Base-by-base conservation (phyloP, 1,140 invertebrate genomes). In the Caenorhabditis brenneri region DNA sequence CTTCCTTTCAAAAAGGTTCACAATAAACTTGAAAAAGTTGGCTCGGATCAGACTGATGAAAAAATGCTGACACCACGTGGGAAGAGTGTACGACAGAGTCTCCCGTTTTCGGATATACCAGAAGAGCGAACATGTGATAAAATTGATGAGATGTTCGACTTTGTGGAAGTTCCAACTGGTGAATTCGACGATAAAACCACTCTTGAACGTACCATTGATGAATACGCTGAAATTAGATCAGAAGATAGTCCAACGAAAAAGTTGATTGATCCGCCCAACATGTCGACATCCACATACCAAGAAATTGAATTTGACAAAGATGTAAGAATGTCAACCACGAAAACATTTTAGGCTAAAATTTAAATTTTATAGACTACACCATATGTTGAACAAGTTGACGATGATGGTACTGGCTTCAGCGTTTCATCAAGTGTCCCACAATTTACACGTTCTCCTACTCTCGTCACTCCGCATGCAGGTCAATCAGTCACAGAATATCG, bases 71-170 rank as follows among this genome's bases (percentile, higher is more conserved):
- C 65, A 15, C 36, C 65, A 24, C 16, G 65, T 10, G n/a, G 3
- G 1, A 74, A 24, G 24, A 9, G 36, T 1, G n/a, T 27, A 3
- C 33, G 65, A 36, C 65, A 74, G 10, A 74, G 65, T 74, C 36
- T 74, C n/a, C 65, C 65, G 7, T 74, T 74, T 27, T 74, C 65
- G 24, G 65, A 74, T 46, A 74, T 74, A 46, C 65, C 65, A 27
- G 65, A 74, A 42, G 65, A 74, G n/a, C 65, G 65, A 24, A 74
- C 65, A 10, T 74, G 65, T 74, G 65, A 74, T 46, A 74, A 46
- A 24, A 74, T 74, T 24, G 65, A 74, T 74, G 65, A 74, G n/a
- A 74, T 74, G 65, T 74, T 74, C n/a, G 65, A 65, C 31, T 65
- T 65, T n/a, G 60, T 65, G 12, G 60, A 65, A 65, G 60, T 65